A percentile compares a stretch with the other conserved stretches of the same genome.
phyloP scores from a whole-genome alignment of 2,888 invertebrate genomes.

The Doris montereyensis region DNA sequence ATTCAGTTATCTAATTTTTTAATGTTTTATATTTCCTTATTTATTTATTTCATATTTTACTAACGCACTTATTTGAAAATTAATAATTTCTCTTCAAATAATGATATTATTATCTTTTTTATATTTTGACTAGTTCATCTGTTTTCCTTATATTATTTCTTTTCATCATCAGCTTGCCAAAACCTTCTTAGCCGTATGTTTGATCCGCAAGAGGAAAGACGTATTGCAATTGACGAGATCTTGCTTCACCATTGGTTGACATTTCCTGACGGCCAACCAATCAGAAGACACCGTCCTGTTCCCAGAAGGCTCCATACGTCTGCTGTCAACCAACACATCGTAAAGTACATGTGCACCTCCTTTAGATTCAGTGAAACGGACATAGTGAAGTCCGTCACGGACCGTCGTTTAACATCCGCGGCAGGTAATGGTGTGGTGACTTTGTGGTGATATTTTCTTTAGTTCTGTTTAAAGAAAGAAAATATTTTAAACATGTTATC shows the following conservation, averaged over 20 bases:
- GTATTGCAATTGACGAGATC: conserved; percentile 58
- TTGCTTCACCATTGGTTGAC: conserved; percentile 59
- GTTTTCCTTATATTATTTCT: neutral
- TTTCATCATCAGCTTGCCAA: conserved; percentile 62
- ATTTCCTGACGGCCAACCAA: conserved; percentile 47
- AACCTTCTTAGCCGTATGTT: conserved; percentile 56
- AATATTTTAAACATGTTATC: too few relatives aligned
- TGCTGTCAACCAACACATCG: conserved; percentile 50
- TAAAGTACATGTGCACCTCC: conserved; percentile 55
- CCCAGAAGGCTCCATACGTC: conserved; percentile 46
- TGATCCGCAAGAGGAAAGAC: conserved; percentile 49
- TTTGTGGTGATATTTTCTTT: too few relatives aligned
- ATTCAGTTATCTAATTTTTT: too few relatives aligned
- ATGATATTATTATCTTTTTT: neutral
- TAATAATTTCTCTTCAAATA: neutral
- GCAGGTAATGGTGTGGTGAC: conserved; percentile 48
- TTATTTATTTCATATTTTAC: too few relatives aligned
- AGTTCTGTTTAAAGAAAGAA: too few relatives aligned
- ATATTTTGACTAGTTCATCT: neutral
- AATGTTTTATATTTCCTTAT: too few relatives aligned
- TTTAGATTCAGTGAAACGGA: conserved; percentile 58
- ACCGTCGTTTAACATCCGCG: conserved; percentile 56
- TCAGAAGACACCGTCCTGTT: conserved; percentile 50
- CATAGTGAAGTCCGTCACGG: conserved; percentile 55
- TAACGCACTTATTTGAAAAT: neutral